phyloP scores from a whole-genome alignment of 2,797 vertebrate species.

The Tympanoctomys barrerae region DNA sequence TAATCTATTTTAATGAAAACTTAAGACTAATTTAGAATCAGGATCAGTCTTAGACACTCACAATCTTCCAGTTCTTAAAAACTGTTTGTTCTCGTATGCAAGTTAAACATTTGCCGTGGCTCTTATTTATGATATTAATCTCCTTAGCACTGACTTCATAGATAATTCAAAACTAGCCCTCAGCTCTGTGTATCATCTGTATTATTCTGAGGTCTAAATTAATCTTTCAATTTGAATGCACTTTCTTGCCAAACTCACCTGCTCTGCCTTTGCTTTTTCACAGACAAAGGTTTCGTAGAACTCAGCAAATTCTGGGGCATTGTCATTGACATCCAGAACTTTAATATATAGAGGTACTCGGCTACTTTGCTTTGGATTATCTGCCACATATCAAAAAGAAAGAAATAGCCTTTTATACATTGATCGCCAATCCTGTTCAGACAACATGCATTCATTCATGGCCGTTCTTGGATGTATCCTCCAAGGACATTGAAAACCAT shows the following conservation, averaged over 20 bases:
- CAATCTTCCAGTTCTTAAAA: constrained; percentile 73
- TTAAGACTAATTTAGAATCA: constrained; percentile 62
- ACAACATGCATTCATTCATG: background rate
- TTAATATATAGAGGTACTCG: constrained; percentile 94
- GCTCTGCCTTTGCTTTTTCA: constrained; percentile 95
- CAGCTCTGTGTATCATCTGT: constrained; percentile 44
- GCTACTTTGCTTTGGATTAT: constrained; percentile 93
- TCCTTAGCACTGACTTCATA: constrained; percentile 59
- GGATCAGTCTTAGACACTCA: constrained; percentile 54
- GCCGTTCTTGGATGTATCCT: background rate
- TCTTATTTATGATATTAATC: constrained; percentile 77
- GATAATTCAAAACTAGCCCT: constrained; percentile 72
- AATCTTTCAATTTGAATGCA: constrained; percentile 45
- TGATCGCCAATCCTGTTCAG: background rate
- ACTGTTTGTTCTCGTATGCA: constrained; percentile 67
- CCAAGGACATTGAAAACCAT: background rate
- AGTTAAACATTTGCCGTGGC: constrained; percentile 58
- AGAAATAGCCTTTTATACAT: constrained; percentile 61
- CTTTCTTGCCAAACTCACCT: constrained; percentile 89
- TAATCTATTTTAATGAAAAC: constrained; percentile 75
- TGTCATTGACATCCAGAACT: constrained; percentile 97
- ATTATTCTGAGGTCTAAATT: constrained; percentile 65
- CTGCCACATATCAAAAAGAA: constrained; percentile 88
- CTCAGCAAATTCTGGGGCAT: constrained; percentile 94
- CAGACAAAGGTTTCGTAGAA: constrained; percentile 97